Evolutionary conservation across 2,888 invertebrate genomes (phyloP).

Genomic region (Dasysyrphus tricinctus): DNA sequence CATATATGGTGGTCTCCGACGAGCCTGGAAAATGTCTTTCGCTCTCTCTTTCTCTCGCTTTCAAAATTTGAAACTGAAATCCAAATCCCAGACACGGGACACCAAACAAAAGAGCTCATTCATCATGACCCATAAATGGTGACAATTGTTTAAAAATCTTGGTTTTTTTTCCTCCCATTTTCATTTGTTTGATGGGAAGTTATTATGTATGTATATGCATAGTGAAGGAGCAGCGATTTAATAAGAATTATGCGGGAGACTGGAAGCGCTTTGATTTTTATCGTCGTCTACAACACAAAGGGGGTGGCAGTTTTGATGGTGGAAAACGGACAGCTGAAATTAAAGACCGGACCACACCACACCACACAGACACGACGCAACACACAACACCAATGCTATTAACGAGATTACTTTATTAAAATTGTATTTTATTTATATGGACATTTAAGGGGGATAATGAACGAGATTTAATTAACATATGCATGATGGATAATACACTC

Average conservation of each 20-base stretch:
- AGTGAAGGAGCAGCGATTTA: slow-evolving; percentile 56
- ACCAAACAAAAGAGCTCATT: slow-evolving; percentile 60
- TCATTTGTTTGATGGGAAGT: slow-evolving; percentile 39
- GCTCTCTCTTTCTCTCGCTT: background rate
- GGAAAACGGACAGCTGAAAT: background rate
- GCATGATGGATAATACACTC: background rate
- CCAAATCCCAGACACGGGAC: slow-evolving; percentile 17
- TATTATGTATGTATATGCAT: background rate
- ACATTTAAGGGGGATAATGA: slow-evolving; percentile 7
- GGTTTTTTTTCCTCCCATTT: slow-evolving; percentile 26
- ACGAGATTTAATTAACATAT: slow-evolving; percentile 2
- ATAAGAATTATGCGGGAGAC: slow-evolving; percentile 64
- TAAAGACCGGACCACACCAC: background rate
- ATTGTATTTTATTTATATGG: slow-evolving; percentile 25
- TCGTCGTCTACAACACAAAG: slow-evolving; percentile 34
- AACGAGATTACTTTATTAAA: slow-evolving; percentile 41
- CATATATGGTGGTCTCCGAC: slow-evolving; percentile 52
- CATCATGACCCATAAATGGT: slow-evolving; percentile 67
- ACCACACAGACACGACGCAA: background rate
- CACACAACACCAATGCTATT: background rate
- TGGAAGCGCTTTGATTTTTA: slow-evolving; percentile 65
- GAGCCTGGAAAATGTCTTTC: background rate
- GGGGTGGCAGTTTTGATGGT: slow-evolving; percentile 22
- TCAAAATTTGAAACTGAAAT: slow-evolving; percentile 2
- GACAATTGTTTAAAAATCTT: slow-evolving; percentile 72